Evolutionary conservation across 2,113 vertebrate genomes (phyloP).

Genomic region (Tyto alba): DNA sequence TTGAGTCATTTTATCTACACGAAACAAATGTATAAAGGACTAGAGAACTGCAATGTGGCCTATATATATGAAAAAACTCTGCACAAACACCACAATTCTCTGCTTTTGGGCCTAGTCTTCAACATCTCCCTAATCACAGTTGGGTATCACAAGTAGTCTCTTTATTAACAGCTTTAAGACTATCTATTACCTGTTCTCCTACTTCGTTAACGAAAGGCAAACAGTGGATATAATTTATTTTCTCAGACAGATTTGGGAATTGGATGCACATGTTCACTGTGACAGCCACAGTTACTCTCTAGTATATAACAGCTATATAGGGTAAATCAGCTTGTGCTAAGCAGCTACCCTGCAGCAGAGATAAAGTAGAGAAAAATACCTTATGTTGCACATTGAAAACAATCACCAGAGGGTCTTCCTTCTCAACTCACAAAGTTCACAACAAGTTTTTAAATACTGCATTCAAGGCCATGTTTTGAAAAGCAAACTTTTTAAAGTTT

Average conservation of each 20-base stretch:
- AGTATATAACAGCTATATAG: accelerated
- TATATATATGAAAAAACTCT: not conserved
- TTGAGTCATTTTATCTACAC: not conserved
- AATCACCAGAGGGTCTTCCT: not conserved
- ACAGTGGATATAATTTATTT: not conserved
- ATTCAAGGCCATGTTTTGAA: not conserved
- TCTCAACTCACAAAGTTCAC: not conserved
- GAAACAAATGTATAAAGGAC: not conserved
- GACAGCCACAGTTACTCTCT: not conserved
- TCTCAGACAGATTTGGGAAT: not conserved
- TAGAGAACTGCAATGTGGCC: not conserved
- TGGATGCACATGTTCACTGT: not conserved
- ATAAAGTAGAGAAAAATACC: not conserved
- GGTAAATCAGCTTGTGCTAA: conserved; percentile 22
- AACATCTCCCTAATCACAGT: not conserved
- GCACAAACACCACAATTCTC: not conserved
- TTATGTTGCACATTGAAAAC: not conserved
- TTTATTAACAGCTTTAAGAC: not conserved
- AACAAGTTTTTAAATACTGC: not conserved
- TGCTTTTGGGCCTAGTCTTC: not conserved
- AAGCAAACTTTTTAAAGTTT: not conserved
- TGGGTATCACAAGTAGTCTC: not conserved
- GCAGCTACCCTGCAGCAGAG: not conserved
- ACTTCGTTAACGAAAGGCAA: not conserved
- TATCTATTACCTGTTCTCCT: not conserved